These are phyloP conservation scores for Iphiclides podalirius DNA, from an alignment of 2,888 invertebrate genomes.

Conservation along the genomic window DNA sequence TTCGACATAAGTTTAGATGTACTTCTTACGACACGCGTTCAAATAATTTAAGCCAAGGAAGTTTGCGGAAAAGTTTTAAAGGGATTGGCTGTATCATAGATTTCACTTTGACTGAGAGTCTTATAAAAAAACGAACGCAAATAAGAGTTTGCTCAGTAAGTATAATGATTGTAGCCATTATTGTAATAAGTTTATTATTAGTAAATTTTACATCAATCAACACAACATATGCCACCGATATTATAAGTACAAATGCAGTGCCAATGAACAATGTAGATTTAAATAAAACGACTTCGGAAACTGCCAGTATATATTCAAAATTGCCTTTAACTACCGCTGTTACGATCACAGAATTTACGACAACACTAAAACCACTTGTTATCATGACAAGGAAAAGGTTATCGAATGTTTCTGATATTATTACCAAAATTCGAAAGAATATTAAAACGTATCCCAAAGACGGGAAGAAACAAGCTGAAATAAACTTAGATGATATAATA, in stretches of 20 bases:
- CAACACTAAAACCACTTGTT: slow-evolving; percentile 38
- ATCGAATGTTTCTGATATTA: slow-evolving; percentile 45
- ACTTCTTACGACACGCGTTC: slow-evolving; percentile 55
- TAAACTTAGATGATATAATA: slow-evolving; percentile 49
- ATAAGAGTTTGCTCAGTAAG: slow-evolving; percentile 78
- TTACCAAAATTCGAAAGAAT: slow-evolving; percentile 67
- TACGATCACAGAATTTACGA: slow-evolving; percentile 37
- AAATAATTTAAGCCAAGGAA: slow-evolving; percentile 48
- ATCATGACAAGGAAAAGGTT: slow-evolving; percentile 42
- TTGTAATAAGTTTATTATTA: slow-evolving; percentile 73
- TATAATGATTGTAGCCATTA: slow-evolving; percentile 74
- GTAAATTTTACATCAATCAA: slow-evolving; percentile 71
- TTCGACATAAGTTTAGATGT: slow-evolving; percentile 57
- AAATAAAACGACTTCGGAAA: slow-evolving; percentile 55
- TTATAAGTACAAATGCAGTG: slow-evolving; percentile 69
- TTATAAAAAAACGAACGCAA: slow-evolving; percentile 70
- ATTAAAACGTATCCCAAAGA: slow-evolving; percentile 66
- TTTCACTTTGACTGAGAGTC: slow-evolving; percentile 65
- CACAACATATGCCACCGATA: slow-evolving; percentile 55
- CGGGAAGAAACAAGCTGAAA: slow-evolving; percentile 42
- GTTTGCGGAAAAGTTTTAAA: slow-evolving; percentile 69
- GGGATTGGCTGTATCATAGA: slow-evolving; percentile 71
- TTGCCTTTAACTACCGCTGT: slow-evolving; percentile 35
- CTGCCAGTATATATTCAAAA: slow-evolving; percentile 47
- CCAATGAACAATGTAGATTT: slow-evolving; percentile 57